Conservation (phyloP, 1,140 invertebrate genomes). For the Eupeodes corollae region DNA sequence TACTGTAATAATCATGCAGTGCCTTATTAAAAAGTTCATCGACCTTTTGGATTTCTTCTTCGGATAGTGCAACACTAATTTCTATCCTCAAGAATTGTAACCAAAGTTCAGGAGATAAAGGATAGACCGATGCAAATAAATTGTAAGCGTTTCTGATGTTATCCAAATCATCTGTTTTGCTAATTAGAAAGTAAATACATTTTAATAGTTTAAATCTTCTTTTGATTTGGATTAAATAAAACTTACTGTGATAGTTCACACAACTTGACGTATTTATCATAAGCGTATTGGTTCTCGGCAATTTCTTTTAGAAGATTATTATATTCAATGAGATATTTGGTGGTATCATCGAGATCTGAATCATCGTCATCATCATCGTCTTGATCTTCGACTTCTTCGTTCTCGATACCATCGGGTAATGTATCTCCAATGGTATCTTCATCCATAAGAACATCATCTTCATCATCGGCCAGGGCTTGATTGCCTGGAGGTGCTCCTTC, state of each 20-base stretch:
- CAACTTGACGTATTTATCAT: constrained; percentile 11
- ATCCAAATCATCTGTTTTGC: constrained; percentile 9
- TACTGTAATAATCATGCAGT: constrained; percentile 14
- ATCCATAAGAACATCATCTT: constrained; percentile 1
- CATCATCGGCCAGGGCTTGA: constrained; percentile 1
- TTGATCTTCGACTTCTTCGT: not conserved
- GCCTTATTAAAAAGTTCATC: constrained; percentile 9
- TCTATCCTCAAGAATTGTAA: constrained; percentile 9
- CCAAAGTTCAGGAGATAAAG: constrained; percentile 13
- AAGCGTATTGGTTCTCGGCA: constrained; percentile 6
- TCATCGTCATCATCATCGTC: constrained; percentile 4
- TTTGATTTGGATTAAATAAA: too few relatives aligned
- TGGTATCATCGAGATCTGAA: not conserved
- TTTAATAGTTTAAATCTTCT: too few relatives aligned
- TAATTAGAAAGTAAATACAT: not conserved
- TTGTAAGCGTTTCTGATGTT: constrained; percentile 10
- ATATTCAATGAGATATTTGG: constrained; percentile 3
- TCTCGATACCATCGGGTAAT: not conserved
- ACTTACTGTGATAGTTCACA: constrained; percentile 10
- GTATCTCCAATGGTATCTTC: not conserved
- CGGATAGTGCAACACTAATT: constrained; percentile 6
- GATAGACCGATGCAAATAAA: constrained; percentile 11
- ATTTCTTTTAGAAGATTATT: constrained; percentile 5
- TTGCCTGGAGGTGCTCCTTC: constrained; percentile 3
- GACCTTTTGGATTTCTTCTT: constrained; percentile 8